Evolutionary conservation across 2,113 vertebrate genomes (phyloP).

Genomic region (Tympanuchus pallidicinctus): DNA sequence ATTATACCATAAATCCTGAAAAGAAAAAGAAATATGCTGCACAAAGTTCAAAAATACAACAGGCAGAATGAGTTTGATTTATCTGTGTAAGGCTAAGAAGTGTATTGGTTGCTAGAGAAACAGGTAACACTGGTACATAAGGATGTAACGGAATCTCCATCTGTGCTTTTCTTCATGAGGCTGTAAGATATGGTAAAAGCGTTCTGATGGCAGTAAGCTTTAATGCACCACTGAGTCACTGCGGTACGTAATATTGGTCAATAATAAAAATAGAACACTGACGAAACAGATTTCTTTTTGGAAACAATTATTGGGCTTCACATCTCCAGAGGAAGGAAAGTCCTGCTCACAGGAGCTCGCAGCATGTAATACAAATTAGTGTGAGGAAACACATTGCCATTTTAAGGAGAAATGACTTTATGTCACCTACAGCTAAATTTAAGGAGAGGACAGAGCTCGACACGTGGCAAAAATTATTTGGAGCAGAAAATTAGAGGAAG

Average conservation of each 20-base stretch:
- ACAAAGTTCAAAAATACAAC: not conserved
- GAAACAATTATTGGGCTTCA: not conserved
- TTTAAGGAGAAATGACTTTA: not conserved
- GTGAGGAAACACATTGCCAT: not conserved
- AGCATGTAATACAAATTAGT: accelerated
- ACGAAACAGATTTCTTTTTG: not conserved
- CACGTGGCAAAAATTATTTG: not conserved
- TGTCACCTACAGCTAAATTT: not conserved
- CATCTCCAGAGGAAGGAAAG: not conserved
- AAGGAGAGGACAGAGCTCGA: not conserved
- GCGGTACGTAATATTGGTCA: not conserved
- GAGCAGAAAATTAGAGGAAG: not conserved
- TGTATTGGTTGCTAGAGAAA: not conserved
- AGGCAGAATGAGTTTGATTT: not conserved
- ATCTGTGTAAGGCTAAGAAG: not conserved
- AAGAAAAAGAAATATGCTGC: not conserved
- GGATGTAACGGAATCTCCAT: not conserved
- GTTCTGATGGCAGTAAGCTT: not conserved
- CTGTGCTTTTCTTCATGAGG: not conserved
- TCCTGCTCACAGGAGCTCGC: not conserved
- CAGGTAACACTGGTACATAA: not conserved
- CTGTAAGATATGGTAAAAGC: not conserved
- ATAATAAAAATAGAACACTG: not conserved
- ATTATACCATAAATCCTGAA: not conserved
- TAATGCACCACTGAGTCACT: not conserved